Base-by-base conservation (phyloP, 30 jellyfish, hydroid and myxozoan species). In the Cassiopea xamachana region DNA sequence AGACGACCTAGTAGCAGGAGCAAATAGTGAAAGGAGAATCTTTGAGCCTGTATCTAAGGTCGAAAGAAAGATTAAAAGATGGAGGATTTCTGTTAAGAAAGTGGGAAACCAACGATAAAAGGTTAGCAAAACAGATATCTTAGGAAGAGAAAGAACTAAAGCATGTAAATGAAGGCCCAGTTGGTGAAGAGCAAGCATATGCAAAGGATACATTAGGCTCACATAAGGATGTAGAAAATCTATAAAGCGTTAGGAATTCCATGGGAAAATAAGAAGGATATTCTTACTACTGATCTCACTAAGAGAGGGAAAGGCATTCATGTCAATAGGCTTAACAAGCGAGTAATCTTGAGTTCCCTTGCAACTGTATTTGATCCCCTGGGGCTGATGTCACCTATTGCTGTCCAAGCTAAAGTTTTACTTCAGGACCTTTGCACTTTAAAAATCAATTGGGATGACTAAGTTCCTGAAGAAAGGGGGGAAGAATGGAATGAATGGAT, bases 51-150 rank as follows among this genome's bases (percentile, higher is more conserved):
- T 86, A 17, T 60, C 14, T 47, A 8, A 77, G 77, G 79, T 76
- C 89, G 18, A 76, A 50, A 39, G 84, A 62, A 19, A 69, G 89
- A 48, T 76, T 87, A 91, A 27, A 6, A 75, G 49, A 60, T 17
- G 87, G 93, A 46, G 93, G 88, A n/a, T 86, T 86, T 72, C n/a
- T 13, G 12, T 81, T 86, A 0, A 58, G 93, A 74, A 86, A 86
- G 48, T 86, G 93, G 93, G 59, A 55, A 12, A 86, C 80, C 8
- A 86, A 86, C 60, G 71, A 86, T 73, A 44, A 43, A 4, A 80
- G 62, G 83, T 83, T 82, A 2, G 46, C 72, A 61, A 83, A 70
- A 82, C 44, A 68, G 15, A 82, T 82, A 60, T 83, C 19, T 46
- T 83, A 82, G 82, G 43, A 82, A 7, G 88, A 61, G 83, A 27